These are phyloP conservation scores for Dynastes maya DNA, from an alignment of 2,888 invertebrate genomes.

Conservation along the genomic window DNA sequence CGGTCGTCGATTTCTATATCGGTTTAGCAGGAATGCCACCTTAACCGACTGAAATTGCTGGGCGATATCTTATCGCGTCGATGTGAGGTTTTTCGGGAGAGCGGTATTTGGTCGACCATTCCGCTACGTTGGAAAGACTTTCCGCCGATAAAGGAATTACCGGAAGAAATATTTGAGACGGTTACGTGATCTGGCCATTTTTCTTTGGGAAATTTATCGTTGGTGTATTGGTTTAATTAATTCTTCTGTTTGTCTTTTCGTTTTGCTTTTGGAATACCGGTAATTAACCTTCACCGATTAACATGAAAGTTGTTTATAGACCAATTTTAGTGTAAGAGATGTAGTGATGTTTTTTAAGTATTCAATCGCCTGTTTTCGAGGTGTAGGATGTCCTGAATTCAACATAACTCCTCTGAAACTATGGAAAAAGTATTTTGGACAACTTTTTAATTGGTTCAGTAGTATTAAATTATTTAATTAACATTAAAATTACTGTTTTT, in stretches of 20 bases:
- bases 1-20: constrained; percentile 15
- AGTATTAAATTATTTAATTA: too few relatives aligned
- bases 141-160: constrained; percentile 38
- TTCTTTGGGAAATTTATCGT: constrained; percentile 25
- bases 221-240: constrained; percentile 19
- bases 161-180: constrained; percentile 34
- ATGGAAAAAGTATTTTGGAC: too few relatives aligned
- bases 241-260: not conserved
- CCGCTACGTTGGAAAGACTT: not conserved
- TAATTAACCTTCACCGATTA: too few relatives aligned
- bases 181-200: constrained; percentile 28
- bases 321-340: too few relatives aligned
- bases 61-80: constrained; percentile 27
- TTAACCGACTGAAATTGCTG: constrained; percentile 51
- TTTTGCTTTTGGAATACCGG: not conserved
- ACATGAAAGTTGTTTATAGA: too few relatives aligned
- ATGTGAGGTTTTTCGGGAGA: not conserved
- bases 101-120: constrained; percentile 6
- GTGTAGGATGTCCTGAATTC: too few relatives aligned
- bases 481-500: too few relatives aligned
- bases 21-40: constrained; percentile 35
- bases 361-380: too few relatives aligned
- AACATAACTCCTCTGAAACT: too few relatives aligned
- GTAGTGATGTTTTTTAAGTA: too few relatives aligned
- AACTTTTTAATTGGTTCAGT: too few relatives aligned